Evolutionary conservation across 2,888 invertebrate genomes (phyloP), one percentile per base, ranked within the genome.

Genomic region (Netelia fuscicornis): DNA sequence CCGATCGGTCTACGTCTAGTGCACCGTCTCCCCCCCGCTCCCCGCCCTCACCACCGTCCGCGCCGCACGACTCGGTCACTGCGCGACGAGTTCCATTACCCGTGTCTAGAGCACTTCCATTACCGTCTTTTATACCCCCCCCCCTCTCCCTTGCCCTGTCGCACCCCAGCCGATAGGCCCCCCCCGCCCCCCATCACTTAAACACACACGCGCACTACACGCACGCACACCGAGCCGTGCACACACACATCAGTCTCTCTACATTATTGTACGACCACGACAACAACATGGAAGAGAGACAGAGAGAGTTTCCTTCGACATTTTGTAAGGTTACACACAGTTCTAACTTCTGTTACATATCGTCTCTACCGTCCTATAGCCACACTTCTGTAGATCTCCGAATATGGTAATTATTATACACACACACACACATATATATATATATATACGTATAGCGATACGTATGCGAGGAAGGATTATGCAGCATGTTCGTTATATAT

Each of bases 1-100:
- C 58, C 44, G 54, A 75, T 81, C 54, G 68, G 75, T 81, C 52
- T 60, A 44, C 48, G 74, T 81, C 67, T 60, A 60, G 70, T 30
- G 37, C 70, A 62, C 30, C 68, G 68, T 70, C 75, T 70, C 70
- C 25, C 64, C 11, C 25, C 42, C 10, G 23, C 30, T 6, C 25
- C 68, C 52, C 52, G 20, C 37, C 72, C 56, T 17, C 6, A 10
- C 25, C n/a, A 23, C 11, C 54, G 10, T 58, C 56, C 56, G 20
- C 17, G 44, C 67, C 20, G 42, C 48, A 62, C 58, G 60, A 58
- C 60, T 25, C 74, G 74, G 62, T 74, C 62, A 74, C 30, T 48
- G 48, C 71, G 71, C 13, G 56, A 71, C 56, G 71, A 44, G 74
- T 74, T 71, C 74, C 60, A 62, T 74, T 74, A 74, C 62, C 62